Conservation (phyloP, 2,797 vertebrate genomes). For the Myripristis jacobus region DNA sequence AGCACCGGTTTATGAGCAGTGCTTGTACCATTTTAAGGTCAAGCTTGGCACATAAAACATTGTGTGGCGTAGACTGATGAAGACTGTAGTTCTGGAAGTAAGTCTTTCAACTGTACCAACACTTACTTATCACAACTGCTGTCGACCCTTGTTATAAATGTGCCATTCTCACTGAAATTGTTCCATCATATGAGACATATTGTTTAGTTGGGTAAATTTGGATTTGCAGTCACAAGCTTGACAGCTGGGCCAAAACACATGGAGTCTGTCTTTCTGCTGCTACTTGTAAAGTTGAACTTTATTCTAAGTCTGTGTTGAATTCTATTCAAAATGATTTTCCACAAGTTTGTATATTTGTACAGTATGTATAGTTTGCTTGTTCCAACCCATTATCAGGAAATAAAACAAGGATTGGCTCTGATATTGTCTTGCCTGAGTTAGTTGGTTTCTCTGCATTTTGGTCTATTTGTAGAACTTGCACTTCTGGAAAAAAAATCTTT, state of each 20-base stretch:
- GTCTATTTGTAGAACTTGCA: slow-evolving; percentile 10
- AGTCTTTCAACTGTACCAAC: slow-evolving; percentile 16
- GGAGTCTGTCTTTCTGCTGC: slow-evolving; percentile 28
- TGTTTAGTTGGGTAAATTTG: slow-evolving; percentile 8
- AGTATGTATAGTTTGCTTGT: slow-evolving; percentile 40
- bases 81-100: background rate
- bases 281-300: slow-evolving; percentile 10
- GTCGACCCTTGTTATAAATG: slow-evolving; percentile 28
- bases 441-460: slow-evolving; percentile 20
- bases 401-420: slow-evolving; percentile 7
- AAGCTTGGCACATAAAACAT: slow-evolving; percentile 9
- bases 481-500: slow-evolving; percentile 2
- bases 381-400: slow-evolving; percentile 37
- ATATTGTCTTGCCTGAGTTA: slow-evolving; percentile 11
- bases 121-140: slow-evolving; percentile 7
- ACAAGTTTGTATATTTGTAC: slow-evolving; percentile 49
- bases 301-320: background rate
- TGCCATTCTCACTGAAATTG: slow-evolving; percentile 29
- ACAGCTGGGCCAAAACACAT: slow-evolving; percentile 19
- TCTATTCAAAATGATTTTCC: background rate
- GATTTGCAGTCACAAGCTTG: slow-evolving; percentile 18
- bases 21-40: slow-evolving; percentile 13
- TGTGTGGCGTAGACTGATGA: slow-evolving; percentile 4
- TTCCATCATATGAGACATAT: slow-evolving; percentile 4
- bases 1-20: slow-evolving; percentile 4